Evolutionary conservation across 2,113 vertebrate genomes (phyloP), one percentile per base, ranked within the genome.

Genomic region (Trochalopteron elliotii): DNA sequence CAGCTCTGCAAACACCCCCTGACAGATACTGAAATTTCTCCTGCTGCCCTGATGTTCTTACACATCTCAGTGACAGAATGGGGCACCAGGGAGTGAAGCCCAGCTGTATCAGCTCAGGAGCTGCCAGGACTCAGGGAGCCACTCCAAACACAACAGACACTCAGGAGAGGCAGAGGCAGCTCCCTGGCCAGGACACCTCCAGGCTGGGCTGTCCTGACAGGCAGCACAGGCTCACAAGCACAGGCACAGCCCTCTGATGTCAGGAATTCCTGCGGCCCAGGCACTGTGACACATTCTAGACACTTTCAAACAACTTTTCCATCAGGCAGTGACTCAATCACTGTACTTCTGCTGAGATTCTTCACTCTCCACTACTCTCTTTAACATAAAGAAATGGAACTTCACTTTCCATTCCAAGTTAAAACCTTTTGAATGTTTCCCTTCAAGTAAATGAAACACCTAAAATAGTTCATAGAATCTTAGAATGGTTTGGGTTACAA

Each of bases 21-120:
- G 28, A 22, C 5, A 64, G 50, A 40, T 0, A 28, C 2, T 40
- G 53, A 9, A 18, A 15, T 39, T 33, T 28, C 39, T 77, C 50
- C 77, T n/a, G 35, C 35, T 61, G 37, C 50, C 65, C 64, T 59
- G 47, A 35, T 39, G 28, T 14, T 44, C 47, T 7, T 12, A 30
- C 23, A 28, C 59, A 33, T 11, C 60, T 40, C 52, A 18, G 80
- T 1, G 5, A 24, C 15, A 18, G 1, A 1, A 9, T 0, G 0
- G 22, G 70, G 24, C 30, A 13, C 16, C 1, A 0, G 30, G 4
- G 15, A 67, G 63, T 42, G 39, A 63, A 39, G 25, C 47, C 12
- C 49, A 45, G 28, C 45, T 53, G 49, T 64, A 59, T 1, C 67
- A 60, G 50, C 19, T 25, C 50, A 56, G 40, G 9, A 80, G 12